phyloP scores from a whole-genome alignment of 2,113 vertebrate genomes.

The Hemibates koningsi region DNA sequence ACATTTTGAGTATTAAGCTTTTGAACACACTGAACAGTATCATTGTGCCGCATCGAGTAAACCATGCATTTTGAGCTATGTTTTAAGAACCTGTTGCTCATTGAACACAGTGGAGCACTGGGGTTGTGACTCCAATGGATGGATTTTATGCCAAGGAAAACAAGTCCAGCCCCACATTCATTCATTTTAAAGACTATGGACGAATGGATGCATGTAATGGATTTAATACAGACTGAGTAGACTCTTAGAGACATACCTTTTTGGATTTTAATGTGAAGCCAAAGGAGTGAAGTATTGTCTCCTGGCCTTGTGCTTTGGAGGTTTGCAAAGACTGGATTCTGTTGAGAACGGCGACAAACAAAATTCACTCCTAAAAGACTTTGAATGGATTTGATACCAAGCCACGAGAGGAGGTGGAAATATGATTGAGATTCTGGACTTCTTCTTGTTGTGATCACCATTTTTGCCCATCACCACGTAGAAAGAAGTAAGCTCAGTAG shows the following conservation, averaged over 20 bases:
- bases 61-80: neutral
- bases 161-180: neutral
- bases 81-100: neutral
- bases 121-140: conserved; percentile 10
- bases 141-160: conserved; percentile 54
- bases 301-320: neutral
- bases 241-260: conserved; percentile 7
- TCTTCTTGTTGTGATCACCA: neutral
- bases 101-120: neutral
- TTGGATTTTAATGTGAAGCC: conserved; percentile 43
- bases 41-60: neutral
- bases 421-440: neutral
- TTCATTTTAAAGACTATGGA: conserved; percentile 20
- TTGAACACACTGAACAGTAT: neutral
- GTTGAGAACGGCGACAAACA: neutral
- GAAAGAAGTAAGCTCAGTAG: neutral
- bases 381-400: conserved; percentile 15
- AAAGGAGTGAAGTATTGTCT: conserved; percentile 28
- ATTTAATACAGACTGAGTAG: conserved; percentile 8
- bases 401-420: neutral
- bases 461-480: neutral
- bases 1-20: conserved; percentile 9
- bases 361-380: conserved; percentile 7
- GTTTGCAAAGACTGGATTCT: conserved; percentile 18
- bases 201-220: conserved; percentile 18